A percentile compares a stretch with the other conserved stretches of the same genome.
These are phyloP conservation scores for Catharus bicknelli DNA, from an alignment of 2,113 vertebrate species.

Conservation along the genomic window DNA sequence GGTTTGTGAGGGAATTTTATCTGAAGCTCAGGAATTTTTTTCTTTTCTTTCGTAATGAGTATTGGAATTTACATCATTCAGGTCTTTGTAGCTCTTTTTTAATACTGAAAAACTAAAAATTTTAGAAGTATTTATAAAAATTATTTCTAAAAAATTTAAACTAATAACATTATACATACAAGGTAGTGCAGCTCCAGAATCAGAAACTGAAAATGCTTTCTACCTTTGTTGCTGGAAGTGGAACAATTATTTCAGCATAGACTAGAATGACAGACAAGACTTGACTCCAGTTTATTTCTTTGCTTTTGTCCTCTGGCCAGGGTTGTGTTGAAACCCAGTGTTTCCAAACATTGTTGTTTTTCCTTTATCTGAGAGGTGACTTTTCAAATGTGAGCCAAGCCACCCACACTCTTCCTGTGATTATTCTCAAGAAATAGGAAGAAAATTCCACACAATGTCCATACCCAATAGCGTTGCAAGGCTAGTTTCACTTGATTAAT, in stretches of 20 bases:
- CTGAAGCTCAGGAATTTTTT: neutral
- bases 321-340: neutral
- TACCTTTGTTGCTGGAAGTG: neutral
- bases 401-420: conserved; percentile 27
- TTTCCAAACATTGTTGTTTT: neutral
- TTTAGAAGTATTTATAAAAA: neutral
- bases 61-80: neutral
- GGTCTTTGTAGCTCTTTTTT: neutral
- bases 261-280: neutral
- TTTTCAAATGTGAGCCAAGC: conserved; percentile 20
- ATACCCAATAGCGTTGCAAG: neutral
- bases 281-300: neutral
- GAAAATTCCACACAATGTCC: conserved; percentile 4
- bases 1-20: neutral
- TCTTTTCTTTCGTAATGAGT: neutral
- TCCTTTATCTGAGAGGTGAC: neutral
- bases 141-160: neutral
- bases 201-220: neutral
- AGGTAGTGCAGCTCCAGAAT: neutral
- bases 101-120: neutral
- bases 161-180: neutral
- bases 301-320: neutral
- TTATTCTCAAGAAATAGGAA: conserved; percentile 30
- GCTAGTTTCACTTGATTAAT: conserved; percentile 23
- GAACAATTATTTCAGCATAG: neutral